Conservation (phyloP, 2,888 invertebrate species). For the Thelaira solivaga region DNA sequence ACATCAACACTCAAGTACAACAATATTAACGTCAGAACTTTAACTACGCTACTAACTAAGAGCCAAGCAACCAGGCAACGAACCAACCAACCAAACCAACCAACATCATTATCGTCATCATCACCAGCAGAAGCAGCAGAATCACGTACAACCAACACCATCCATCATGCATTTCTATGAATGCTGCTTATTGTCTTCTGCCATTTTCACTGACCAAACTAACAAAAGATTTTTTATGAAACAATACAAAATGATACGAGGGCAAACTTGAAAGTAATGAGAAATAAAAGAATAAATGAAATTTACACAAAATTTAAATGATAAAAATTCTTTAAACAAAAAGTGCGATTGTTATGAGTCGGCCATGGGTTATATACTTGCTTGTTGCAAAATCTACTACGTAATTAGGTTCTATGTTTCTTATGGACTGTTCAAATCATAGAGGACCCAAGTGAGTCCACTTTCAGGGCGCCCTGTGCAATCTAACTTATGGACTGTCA, state of each 20-base stretch:
- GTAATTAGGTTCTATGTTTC: too few relatives aligned
- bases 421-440: too few relatives aligned
- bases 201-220: conserved; percentile 17
- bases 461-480: too few relatives aligned
- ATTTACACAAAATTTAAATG: too few relatives aligned
- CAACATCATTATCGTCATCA: not conserved
- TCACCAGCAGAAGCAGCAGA: not conserved
- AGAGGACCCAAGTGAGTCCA: too few relatives aligned
- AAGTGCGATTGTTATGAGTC: too few relatives aligned
- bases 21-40: not conserved
- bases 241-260: not conserved
- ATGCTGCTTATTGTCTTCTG: conserved; percentile 31
- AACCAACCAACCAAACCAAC: not conserved
- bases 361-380: too few relatives aligned
- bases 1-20: conserved; percentile 20
- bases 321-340: too few relatives aligned
- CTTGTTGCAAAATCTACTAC: too few relatives aligned
- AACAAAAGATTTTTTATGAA: not conserved
- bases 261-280: not conserved
- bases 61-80: not conserved
- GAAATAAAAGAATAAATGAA: too few relatives aligned
- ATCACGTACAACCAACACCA: conserved; percentile 23
- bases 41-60: not conserved
- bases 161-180: conserved; percentile 4
- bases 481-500: too few relatives aligned